Conservation (phyloP, 2,113 vertebrate species). For the pig (Sus scrofa) region T2T-Sscrofa CM000830.6:108266001-108266500, state of each 20-base stretch:
- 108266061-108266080: slow-evolving; percentile 72
- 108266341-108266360: slow-evolving; percentile 81
- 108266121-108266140: slow-evolving; percentile 64
- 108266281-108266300: slow-evolving; percentile 89
- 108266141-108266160: slow-evolving; percentile 55
- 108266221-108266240: slow-evolving; percentile 81
- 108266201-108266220: slow-evolving; percentile 86
- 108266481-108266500: background rate
- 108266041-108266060: slow-evolving; percentile 61
- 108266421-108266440: slow-evolving; percentile 39
- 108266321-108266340: slow-evolving; percentile 82
- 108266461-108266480: slow-evolving; percentile 35
- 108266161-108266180: slow-evolving; percentile 77
- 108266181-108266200: slow-evolving; percentile 85
- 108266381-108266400: background rate
- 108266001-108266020: slow-evolving; percentile 43
- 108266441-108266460: slow-evolving; percentile 60
- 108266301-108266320: slow-evolving; percentile 84
- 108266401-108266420: background rate
- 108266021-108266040: slow-evolving; percentile 67
- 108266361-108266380: slow-evolving; percentile 66
- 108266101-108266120: slow-evolving; percentile 72
- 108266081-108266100: slow-evolving; percentile 41
- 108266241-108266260: slow-evolving; percentile 81
- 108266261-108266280: slow-evolving; percentile 84